phyloP scores from a whole-genome alignment of 2,113 vertebrate species.

The Catagonus wagneri region DNA sequence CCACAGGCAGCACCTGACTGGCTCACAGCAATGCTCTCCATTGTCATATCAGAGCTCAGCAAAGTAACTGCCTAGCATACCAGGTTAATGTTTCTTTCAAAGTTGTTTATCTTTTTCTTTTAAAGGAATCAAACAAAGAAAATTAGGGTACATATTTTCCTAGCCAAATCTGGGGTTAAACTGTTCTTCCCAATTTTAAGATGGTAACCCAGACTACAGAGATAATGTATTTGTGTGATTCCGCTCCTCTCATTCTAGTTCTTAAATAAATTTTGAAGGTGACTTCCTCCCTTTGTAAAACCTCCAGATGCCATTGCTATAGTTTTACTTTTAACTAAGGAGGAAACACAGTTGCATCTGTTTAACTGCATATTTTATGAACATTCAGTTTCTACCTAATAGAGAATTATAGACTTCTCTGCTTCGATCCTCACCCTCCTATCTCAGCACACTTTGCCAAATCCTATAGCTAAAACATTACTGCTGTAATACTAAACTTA shows the following conservation, averaged over 20 bases:
- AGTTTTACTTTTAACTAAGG: slow-evolving; percentile 48
- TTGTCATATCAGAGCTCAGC: slow-evolving; percentile 74
- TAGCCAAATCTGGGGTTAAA: slow-evolving; percentile 50
- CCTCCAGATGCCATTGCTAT: not conserved
- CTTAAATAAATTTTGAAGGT: slow-evolving; percentile 27
- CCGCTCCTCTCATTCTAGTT: not conserved
- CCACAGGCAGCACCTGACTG: slow-evolving; percentile 85
- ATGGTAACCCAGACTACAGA: not conserved
- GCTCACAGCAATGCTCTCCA: slow-evolving; percentile 79
- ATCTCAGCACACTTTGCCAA: not conserved
- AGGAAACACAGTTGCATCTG: not conserved
- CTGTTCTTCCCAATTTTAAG: not conserved
- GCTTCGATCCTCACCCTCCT: not conserved
- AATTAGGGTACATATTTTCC: slow-evolving; percentile 56
- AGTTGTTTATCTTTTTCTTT: slow-evolving; percentile 78
- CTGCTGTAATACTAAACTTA: not conserved
- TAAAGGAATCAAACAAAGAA: slow-evolving; percentile 64
- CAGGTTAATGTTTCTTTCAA: slow-evolving; percentile 73
- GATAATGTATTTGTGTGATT: not conserved
- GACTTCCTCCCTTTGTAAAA: slow-evolving; percentile 51
- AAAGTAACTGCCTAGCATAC: slow-evolving; percentile 86
- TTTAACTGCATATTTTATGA: slow-evolving; percentile 39
- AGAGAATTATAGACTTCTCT: not conserved
- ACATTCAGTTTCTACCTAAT: slow-evolving; percentile 2
- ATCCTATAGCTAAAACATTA: slow-evolving; percentile 44